Base-by-base conservation (phyloP, 2,888 invertebrate species). In the Tricholauxania praeusta region DNA sequence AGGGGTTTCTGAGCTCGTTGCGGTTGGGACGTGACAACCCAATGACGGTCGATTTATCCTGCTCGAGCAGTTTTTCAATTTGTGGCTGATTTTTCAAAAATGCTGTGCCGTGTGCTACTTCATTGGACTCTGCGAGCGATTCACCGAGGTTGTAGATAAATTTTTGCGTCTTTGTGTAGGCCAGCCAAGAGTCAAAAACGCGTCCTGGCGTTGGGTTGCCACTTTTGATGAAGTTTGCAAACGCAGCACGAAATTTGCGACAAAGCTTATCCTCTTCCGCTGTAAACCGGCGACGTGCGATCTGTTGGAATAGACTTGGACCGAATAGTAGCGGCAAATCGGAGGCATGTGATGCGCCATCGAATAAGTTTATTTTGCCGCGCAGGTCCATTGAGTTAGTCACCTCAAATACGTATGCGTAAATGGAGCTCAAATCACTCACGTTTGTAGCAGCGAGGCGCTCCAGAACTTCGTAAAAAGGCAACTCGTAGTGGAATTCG, bases 301-400 rank as follows among this genome's bases (percentile, higher is more conserved):
- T 88, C 87, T 92, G 92, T 77, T 92, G 91, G 82, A 92, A 89
- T 53, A 93, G 82, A 51, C 90, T 89, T 55, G 93, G 92, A 6
- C 93, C 93, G 77, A 93, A 88, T 39, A 93, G 83, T 49, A 92
- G 88, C 12, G 93, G 88, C 73, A 93, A 85, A 83, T 93, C 93
- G 0, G 92, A 89, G 7, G 92, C 91, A 77, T 93, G 92, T 0
- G 90, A 89, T n/a, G 91, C 90, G 71, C 92, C 93, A 0, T 85
- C 86, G 73, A 87, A 88, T 1, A 86, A 76, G 77, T 88, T 88
- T 15, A 82, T 77, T 48, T 83, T 84, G 49, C 88, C 88, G 2
- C 88, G 82, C 82, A 88, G 83, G 72, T 87, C 87, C 87, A 88
- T 86, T 2, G 87, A 80, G 72, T 87, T 86, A 3, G 82, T 74